Evolutionary conservation across 2,113 vertebrate genomes (phyloP).

Genomic region (Agelaius tricolor): DNA sequence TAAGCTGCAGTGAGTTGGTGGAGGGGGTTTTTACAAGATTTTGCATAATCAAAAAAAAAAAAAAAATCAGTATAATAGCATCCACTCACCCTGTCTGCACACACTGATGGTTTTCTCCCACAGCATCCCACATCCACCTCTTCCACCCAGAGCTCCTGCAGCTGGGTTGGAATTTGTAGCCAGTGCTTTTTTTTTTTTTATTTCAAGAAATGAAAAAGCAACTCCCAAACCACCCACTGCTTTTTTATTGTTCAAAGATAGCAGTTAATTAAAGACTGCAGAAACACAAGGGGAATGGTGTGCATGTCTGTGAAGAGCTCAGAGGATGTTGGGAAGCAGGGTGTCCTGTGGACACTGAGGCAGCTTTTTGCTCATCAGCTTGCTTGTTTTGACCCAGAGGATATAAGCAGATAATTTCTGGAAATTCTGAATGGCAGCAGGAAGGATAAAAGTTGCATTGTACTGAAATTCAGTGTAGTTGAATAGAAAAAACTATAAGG

Average conservation of each 20-base stretch:
- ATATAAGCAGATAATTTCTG: not conserved
- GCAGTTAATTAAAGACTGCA: constrained; percentile 13
- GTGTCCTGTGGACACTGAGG: not conserved
- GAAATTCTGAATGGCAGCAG: not conserved
- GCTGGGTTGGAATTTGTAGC: rapidly evolving
- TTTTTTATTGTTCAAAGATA: not conserved
- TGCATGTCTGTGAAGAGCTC: not conserved
- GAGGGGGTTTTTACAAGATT: not conserved
- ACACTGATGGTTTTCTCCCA: not conserved
- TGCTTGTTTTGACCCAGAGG: not conserved
- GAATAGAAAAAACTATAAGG: not conserved
- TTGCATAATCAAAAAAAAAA: not conserved
- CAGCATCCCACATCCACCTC: not conserved
- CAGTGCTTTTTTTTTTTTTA: not conserved
- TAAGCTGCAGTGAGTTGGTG: not conserved
- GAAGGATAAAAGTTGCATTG: rapidly evolving
- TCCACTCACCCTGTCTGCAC: not conserved
- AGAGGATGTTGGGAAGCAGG: not conserved
- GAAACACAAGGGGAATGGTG: not conserved
- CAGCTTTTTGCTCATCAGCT: not conserved
- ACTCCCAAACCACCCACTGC: not conserved
- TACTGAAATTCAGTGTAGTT: not conserved
- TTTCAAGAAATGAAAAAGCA: not conserved
- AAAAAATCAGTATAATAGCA: too few species aligned
- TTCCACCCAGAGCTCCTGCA: not conserved